These are phyloP conservation scores for Sapajus apella DNA, from an alignment of 2,113 vertebrate genomes.

Conservation along the genomic window DNA sequence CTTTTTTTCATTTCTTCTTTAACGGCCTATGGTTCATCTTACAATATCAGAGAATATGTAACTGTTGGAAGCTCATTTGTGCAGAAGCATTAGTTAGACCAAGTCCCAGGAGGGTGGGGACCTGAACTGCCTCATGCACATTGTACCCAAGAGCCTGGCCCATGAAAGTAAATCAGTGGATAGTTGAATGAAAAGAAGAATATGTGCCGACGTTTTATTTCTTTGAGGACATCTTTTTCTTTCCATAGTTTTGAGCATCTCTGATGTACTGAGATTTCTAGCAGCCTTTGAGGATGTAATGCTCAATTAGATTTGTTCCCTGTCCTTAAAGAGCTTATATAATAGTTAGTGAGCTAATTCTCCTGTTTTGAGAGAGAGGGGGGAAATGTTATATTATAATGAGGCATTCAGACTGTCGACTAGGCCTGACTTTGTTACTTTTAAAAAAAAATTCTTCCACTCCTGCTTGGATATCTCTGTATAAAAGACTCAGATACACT, in stretches of 20 bases:
- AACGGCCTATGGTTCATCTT: not conserved
- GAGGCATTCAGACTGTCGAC: not conserved
- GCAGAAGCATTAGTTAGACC: not conserved
- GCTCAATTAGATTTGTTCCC: not conserved
- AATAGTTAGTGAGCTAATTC: not conserved
- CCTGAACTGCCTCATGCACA: too few species aligned
- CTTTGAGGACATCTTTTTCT: not conserved
- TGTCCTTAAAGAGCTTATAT: not conserved
- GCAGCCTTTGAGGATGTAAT: not conserved
- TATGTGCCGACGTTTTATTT: not conserved
- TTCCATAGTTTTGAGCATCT: not conserved
- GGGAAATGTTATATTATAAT: not conserved
- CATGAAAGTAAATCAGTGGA: not conserved
- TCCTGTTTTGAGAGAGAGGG: not conserved
- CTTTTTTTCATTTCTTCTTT: not conserved
- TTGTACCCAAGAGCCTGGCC: not conserved
- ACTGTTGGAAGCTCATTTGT: not conserved
- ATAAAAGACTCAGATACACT: not conserved
- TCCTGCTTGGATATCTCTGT: not conserved
- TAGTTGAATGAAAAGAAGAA: not conserved
- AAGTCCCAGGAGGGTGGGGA: accelerated
- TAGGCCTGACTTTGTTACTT: not conserved
- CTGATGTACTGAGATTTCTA: not conserved
- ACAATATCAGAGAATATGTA: not conserved
- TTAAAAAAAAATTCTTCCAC: not conserved